phyloP scores from a whole-genome alignment of 2,888 invertebrate genomes.

The Sphinx pinastri region DNA sequence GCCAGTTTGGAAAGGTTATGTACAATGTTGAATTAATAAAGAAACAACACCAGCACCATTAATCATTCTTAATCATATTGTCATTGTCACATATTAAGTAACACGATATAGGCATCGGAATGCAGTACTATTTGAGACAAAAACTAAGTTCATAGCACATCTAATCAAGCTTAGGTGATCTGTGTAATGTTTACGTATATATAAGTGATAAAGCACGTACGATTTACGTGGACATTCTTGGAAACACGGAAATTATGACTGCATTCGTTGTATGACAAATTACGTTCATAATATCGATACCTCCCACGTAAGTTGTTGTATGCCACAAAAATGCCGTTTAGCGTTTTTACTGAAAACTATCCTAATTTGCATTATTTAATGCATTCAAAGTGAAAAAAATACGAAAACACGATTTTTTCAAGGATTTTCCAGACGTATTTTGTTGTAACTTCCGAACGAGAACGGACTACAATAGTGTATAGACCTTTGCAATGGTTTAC shows the following conservation, averaged over 20 bases:
- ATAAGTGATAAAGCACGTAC: conserved; percentile 42
- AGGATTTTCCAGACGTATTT: no score
- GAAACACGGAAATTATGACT: conserved; percentile 15
- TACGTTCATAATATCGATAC: not conserved
- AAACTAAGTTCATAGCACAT: conserved; percentile 59
- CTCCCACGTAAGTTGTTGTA: no score
- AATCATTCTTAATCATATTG: conserved; percentile 7
- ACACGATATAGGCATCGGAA: conserved; percentile 43
- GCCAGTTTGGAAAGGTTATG: conserved; percentile 14
- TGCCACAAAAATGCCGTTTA: no score
- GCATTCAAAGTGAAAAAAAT: no score
- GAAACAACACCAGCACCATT: not conserved
- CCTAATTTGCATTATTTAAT: no score
- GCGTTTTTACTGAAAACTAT: no score
- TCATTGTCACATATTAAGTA: conserved; percentile 36
- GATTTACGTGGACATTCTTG: conserved; percentile 26
- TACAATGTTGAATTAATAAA: not conserved
- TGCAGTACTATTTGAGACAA: conserved; percentile 42
- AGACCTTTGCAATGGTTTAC: no score
- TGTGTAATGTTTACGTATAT: conserved; percentile 39
- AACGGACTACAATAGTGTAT: no score
- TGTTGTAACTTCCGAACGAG: no score
- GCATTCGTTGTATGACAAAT: not conserved
- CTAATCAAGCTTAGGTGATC: conserved; percentile 55
- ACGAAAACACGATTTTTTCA: no score